Evolutionary conservation across 2,113 vertebrate genomes (phyloP).

Genomic region (human (Homo sapiens)): DNA sequence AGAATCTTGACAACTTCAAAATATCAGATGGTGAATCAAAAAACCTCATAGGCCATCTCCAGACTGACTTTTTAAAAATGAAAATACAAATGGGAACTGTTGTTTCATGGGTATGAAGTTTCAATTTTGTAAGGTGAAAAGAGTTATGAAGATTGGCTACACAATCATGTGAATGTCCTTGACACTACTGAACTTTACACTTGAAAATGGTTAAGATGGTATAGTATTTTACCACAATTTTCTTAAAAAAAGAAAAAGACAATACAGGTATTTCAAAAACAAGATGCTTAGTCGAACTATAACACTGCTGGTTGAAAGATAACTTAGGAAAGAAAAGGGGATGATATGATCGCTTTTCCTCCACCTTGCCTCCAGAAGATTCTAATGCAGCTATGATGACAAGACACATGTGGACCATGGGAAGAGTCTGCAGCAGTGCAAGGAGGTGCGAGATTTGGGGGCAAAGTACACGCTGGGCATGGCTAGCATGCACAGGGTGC

Average conservation of each 20-base stretch:
- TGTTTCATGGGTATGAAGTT: background rate
- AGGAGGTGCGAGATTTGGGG: background rate
- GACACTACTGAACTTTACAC: background rate
- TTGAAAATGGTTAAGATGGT: background rate
- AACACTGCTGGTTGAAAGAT: background rate
- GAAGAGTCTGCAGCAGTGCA: background rate
- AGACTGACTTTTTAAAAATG: background rate
- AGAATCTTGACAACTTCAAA: conserved; percentile 11
- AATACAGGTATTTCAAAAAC: background rate
- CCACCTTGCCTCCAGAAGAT: background rate
- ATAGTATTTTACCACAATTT: background rate
- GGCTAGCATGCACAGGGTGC: background rate
- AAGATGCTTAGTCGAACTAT: background rate
- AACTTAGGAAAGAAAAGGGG: background rate
- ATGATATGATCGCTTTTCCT: background rate
- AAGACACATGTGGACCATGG: background rate
- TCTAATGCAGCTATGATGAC: background rate
- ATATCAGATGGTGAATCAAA: conserved; percentile 19
- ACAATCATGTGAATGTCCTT: background rate
- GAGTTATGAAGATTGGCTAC: background rate
- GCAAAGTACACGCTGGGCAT: background rate
- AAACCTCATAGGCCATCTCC: background rate
- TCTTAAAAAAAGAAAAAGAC: background rate
- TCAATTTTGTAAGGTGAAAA: background rate
- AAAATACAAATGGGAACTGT: background rate